Conservation (phyloP, 2,113 vertebrate species). For the Forbesichthys papilliferus region DNA sequence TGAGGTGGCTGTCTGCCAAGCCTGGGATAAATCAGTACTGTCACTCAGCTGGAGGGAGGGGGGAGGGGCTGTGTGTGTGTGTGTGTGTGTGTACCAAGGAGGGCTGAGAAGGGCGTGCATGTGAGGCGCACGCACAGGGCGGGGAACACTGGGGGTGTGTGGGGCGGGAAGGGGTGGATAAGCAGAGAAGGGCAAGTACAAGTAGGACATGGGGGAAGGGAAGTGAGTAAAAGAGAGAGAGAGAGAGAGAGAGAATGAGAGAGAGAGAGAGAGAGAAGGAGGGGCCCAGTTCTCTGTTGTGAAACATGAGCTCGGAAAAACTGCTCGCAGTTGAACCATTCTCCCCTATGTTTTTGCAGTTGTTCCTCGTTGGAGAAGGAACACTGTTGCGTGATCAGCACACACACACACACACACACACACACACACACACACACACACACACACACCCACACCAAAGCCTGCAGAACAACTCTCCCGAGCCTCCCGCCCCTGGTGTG, state of each 20-base stretch:
- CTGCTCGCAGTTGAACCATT: constrained; percentile 67
- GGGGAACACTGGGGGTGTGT: neutral
- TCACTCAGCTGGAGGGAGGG: constrained; percentile 64
- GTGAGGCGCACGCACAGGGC: constrained; percentile 6
- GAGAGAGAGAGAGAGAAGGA: constrained; percentile 29
- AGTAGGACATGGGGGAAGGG: constrained; percentile 9
- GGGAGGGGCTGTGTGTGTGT: constrained; percentile 14
- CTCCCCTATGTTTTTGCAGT: constrained; percentile 71
- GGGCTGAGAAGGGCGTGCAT: neutral
- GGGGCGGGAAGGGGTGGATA: neutral
- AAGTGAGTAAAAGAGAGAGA: neutral
- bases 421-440: neutral
- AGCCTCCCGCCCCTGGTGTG: constrained; percentile 56
- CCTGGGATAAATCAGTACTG: constrained; percentile 77
- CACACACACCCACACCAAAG: no score
- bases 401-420: constrained; percentile 40
- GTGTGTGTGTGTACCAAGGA: constrained; percentile 20
- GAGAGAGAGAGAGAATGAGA: constrained; percentile 43
- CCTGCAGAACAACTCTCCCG: constrained; percentile 36
- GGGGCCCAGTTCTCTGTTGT: constrained; percentile 68
- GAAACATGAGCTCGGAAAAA: constrained; percentile 74
- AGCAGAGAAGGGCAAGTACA: neutral
- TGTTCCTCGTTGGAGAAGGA: constrained; percentile 71
- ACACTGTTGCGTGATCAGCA: constrained; percentile 65
- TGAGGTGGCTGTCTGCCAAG: constrained; percentile 71